These are phyloP conservation scores for Brachyistius frenatus DNA, from an alignment of 2,113 vertebrate species.

Conservation along the genomic window DNA sequence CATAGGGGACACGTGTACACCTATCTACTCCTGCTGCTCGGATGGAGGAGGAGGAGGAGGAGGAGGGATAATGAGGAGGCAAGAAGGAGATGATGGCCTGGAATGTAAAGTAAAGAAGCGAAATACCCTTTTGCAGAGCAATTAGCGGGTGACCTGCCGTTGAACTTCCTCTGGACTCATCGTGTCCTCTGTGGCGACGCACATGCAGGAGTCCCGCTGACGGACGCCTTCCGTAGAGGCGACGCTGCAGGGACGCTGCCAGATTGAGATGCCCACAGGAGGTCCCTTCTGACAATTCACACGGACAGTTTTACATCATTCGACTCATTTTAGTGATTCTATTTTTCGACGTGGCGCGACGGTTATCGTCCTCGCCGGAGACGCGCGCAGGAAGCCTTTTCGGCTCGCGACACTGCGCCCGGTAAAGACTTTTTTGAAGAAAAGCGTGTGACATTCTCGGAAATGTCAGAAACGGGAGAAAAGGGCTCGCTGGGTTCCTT, in stretches of 20 bases:
- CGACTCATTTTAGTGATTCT: neutral
- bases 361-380: neutral
- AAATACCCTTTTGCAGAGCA: constrained; percentile 39
- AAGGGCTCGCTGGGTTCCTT: no score
- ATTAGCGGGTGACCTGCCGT: constrained; percentile 49
- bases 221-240: constrained; percentile 11
- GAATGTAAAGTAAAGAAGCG: constrained; percentile 40
- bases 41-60: constrained; percentile 27
- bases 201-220: constrained; percentile 32
- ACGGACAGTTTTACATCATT: constrained; percentile 16
- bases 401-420: neutral
- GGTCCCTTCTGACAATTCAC: neutral
- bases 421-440: neutral
- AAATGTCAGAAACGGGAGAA: constrained; percentile 4
- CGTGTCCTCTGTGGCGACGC: constrained; percentile 38
- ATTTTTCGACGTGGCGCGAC: neutral
- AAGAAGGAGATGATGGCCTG: constrained; percentile 15
- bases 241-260: constrained; percentile 10
- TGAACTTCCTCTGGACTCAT: constrained; percentile 50
- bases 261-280: neutral
- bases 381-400: neutral
- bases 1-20: constrained; percentile 33
- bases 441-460: neutral
- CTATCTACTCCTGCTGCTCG: neutral
- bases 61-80: constrained; percentile 34